A percentile compares a stretch with the other conserved stretches of the same genome.
Evolutionary conservation across 2,888 invertebrate genomes (phyloP).

Genomic region (Amitus sp.): DNA sequence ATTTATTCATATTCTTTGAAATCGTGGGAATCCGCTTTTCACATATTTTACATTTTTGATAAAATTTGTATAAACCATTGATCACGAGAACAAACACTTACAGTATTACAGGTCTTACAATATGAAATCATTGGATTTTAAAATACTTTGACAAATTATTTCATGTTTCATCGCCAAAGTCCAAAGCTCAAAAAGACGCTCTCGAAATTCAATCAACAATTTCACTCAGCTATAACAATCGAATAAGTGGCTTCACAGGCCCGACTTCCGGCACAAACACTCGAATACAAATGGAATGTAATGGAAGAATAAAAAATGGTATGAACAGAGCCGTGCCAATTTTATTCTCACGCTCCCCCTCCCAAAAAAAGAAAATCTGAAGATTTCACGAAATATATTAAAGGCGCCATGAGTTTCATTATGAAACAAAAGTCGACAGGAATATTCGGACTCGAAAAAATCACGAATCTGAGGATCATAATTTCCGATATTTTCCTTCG

Average conservation of each 20-base stretch:
- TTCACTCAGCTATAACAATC: too few relatives aligned
- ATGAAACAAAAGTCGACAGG: background rate
- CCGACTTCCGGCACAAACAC: background rate
- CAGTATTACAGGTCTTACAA: background rate
- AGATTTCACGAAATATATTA: background rate
- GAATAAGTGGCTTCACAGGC: background rate
- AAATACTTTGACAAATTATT: too few relatives aligned
- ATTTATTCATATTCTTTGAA: conserved; percentile 16
- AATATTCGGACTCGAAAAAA: too few relatives aligned
- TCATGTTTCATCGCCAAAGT: too few relatives aligned
- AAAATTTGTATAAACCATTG: conserved; percentile 11
- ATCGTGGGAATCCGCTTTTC: conserved; percentile 18
- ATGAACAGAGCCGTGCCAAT: background rate
- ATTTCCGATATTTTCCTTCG: conserved; percentile 72
- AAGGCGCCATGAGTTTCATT: background rate
- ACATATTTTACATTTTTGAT: conserved; percentile 21
- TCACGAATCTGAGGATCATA: conserved; percentile 52
- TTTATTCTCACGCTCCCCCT: too few relatives aligned
- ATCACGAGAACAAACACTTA: conserved; percentile 4
- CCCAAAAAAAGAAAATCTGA: background rate
- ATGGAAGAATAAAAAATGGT: background rate
- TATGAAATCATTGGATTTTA: background rate
- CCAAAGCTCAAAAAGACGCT: background rate
- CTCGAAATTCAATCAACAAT: background rate
- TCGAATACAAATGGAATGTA: conserved; percentile 8